Conservation (phyloP, 2,113 vertebrate genomes). For the Symphodus melops region DNA sequence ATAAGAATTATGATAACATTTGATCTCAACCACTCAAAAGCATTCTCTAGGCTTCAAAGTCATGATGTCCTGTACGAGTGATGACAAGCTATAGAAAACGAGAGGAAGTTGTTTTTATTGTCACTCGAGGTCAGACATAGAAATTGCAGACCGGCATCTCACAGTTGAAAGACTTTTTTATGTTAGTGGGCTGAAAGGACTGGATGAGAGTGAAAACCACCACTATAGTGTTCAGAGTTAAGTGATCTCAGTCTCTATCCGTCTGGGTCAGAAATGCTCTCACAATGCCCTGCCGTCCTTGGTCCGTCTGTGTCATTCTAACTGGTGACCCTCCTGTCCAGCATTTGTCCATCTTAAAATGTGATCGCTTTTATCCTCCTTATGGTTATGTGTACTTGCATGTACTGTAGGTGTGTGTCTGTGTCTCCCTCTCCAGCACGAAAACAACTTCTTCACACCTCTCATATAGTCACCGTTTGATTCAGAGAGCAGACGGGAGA, state of each 20-base stretch:
- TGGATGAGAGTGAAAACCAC: background rate
- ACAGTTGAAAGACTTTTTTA: background rate
- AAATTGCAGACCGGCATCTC: background rate
- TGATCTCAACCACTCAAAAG: background rate
- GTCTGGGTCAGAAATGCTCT: conserved; percentile 1
- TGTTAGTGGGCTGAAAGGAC: conserved; percentile 3
- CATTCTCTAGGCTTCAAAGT: background rate
- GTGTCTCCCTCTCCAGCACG: conserved; percentile 18
- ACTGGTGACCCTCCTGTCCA: conserved; percentile 45
- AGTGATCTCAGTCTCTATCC: background rate
- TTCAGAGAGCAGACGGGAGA: conserved; percentile 60
- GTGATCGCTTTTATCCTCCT: conserved; percentile 22
- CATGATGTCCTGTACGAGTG: background rate
- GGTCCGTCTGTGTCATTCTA: conserved; percentile 21
- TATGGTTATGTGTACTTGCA: conserved; percentile 15
- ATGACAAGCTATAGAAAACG: background rate
- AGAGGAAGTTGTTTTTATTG: background rate
- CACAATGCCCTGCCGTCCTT: background rate
- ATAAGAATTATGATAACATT: background rate
- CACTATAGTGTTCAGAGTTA: conserved; percentile 15
- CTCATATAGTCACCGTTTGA: conserved; percentile 54
- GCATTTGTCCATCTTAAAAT: conserved; percentile 46
- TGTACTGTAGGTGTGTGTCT: background rate
- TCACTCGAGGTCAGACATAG: background rate
- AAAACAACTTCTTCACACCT: conserved; percentile 70